Conservation (phyloP, 2,113 vertebrate genomes). For the Formicarius rufipectus region DNA sequence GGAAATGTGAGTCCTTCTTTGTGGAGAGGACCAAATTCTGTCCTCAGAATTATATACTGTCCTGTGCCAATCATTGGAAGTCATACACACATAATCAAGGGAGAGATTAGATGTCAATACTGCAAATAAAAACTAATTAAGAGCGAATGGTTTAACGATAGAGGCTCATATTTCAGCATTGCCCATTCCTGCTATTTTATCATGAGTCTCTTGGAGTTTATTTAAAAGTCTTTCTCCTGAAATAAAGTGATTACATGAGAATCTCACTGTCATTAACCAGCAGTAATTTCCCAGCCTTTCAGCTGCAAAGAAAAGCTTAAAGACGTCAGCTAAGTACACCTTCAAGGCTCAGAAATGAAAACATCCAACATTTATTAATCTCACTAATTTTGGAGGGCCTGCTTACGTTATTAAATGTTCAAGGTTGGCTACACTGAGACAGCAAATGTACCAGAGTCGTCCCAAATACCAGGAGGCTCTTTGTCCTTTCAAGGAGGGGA, state of each 20-base stretch:
- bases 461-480: background rate
- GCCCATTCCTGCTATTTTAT: background rate
- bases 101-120: constrained; percentile 28
- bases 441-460: background rate
- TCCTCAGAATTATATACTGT: background rate
- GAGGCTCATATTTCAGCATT: background rate
- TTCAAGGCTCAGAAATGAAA: constrained; percentile 38
- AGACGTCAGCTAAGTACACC: background rate
- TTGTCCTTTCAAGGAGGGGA: background rate
- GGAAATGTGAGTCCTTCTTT: too few relatives aligned
- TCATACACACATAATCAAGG: background rate
- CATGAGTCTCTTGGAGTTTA: constrained; percentile 1
- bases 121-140: constrained; percentile 61
- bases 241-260: constrained; percentile 33
- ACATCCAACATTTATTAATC: background rate
- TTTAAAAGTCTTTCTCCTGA: constrained; percentile 39
- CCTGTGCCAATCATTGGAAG: background rate
- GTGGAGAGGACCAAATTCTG: background rate
- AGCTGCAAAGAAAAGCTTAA: constrained; percentile 2
- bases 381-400: background rate
- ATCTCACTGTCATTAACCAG: constrained; percentile 25
- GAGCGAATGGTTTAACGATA: background rate
- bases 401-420: background rate
- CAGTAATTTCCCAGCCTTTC: constrained; percentile 38
- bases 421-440: background rate